Evolutionary conservation across 2,888 invertebrate species (phyloP), one percentile per base, ranked within the genome.

Genomic region (Andricus curvator): DNA sequence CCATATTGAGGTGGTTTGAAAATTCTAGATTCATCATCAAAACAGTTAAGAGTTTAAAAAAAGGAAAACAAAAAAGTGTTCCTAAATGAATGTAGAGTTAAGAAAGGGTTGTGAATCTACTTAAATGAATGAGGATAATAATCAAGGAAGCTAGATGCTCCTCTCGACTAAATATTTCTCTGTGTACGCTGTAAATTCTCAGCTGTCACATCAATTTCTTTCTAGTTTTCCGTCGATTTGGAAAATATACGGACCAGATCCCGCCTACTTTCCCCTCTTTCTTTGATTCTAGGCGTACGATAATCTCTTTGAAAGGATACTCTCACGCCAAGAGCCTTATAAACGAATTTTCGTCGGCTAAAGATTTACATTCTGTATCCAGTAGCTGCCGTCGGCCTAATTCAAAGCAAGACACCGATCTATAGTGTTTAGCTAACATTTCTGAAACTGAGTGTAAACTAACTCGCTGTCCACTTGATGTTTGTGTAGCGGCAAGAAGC

Each of bases 401-500:
- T 82, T 90, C 91, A 91, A 91, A 91, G 90, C 79, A 82, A 85
- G 81, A 67, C 83, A 81, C 70, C 81, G 82, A 84, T 81, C 81
- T 77, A 86, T 84, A 86, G 84, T 91, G 91, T 91, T 92, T 92
- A 87, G 89, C 88, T 91, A 91, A 91, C 91, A 89, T 89, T 89
- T 89, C 86, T 87, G 89, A 91, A 90, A 90, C 90, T 89, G 89
- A 89, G 89, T 90, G 89, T 91, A 91, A 92, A 92, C 92, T 90
- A 90, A 91, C 90, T 90, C 89, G 89, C 88, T 89, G 89, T 90
- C 89, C 87, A 89, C 82, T 85, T 80, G 77, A 70, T 91, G 90
- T 91, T 91, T 90, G 88, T 85, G 87, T 89, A 90, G 88, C 88
- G 85, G 85, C 83, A 85, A 83, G 82, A 78, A 81, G 80, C 79